Evolutionary conservation across 2,888 invertebrate genomes (phyloP), one percentile per base, ranked within the genome.

Genomic region (Cryptops parisi): DNA sequence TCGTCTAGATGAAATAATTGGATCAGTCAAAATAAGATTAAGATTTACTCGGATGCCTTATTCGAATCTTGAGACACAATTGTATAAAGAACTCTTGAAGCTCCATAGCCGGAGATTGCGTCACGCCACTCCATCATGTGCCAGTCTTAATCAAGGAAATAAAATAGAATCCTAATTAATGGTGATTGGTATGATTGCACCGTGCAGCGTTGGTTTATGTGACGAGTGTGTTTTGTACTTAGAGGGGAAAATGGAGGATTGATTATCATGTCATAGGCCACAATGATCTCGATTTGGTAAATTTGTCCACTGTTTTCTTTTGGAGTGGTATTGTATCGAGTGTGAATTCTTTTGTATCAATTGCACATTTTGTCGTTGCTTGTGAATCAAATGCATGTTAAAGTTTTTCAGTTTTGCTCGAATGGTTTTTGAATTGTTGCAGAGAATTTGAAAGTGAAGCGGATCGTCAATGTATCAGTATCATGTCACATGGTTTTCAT

Each of bases 201-300:
- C 52, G 52, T 52, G 38, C 52, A 52, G 52, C 52, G 52, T 52
- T 52, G 52, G 52, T 52, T 41, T 50, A 33, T 50, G 43, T 50
- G 33, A 33, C 33, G 33, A 33, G 33, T 33, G 33, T 33, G 33
- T 33, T 33, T 33, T 33, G 33, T 33, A 33, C 9, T 15, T 6
- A 9, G 9, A 33, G 15, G 33, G 33, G 33, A 15, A 15, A 15
- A 15, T 33, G 6, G 15, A 33, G 33, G 6, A 9, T 33, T 33
- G 43, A 41, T 41, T 52, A 52, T 52, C 52, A 52, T 45, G 45
- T 52, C 52, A 52, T 52, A 52, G 52, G 52, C 52, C 52, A 52
- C 52, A 52, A 38, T 44, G 52, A 44, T 23, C 43, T 38, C 24
- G 33, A 24, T 50, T 50, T 50, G 22, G 26, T 41, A 40, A 50